These are phyloP conservation scores for Eptesicus fuscus DNA, from an alignment of 2,113 vertebrate species.

Conservation along the genomic window DNA sequence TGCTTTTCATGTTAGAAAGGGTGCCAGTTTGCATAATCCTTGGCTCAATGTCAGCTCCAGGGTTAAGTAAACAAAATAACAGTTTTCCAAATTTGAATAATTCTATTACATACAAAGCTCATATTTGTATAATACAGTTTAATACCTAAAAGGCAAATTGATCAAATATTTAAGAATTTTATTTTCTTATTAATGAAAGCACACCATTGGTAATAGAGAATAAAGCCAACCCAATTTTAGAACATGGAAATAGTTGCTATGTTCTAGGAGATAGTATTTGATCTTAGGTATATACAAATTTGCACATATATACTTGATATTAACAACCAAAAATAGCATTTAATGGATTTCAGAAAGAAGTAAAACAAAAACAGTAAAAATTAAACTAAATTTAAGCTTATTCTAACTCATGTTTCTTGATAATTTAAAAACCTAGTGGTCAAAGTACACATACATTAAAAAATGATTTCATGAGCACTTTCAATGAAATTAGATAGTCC, in stretches of 20 bases:
- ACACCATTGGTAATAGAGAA: background rate
- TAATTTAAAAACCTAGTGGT: slow-evolving; percentile 26
- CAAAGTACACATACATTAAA: slow-evolving; percentile 23
- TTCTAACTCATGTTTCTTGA: slow-evolving; percentile 40
- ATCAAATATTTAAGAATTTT: background rate
- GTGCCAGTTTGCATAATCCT: background rate
- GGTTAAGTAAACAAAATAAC: background rate
- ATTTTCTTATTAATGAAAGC: slow-evolving; percentile 13
- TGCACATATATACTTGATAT: background rate
- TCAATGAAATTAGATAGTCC: slow-evolving; percentile 61
- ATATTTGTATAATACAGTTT: background rate
- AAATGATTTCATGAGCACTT: slow-evolving; percentile 46
- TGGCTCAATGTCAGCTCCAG: background rate
- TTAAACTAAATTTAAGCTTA: background rate
- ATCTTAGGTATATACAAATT: background rate
- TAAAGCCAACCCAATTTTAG: background rate
- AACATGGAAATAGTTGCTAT: background rate
- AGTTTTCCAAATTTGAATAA: background rate
- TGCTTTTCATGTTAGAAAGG: background rate
- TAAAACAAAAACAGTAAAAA: background rate
- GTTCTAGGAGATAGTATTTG: background rate
- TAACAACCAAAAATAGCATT: background rate
- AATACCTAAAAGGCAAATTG: background rate
- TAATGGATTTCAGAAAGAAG: background rate
- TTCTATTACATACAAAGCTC: background rate